These are phyloP conservation scores for Phataginus tetradactyla DNA, from an alignment of 2,797 vertebrate genomes.

Conservation along the genomic window DNA sequence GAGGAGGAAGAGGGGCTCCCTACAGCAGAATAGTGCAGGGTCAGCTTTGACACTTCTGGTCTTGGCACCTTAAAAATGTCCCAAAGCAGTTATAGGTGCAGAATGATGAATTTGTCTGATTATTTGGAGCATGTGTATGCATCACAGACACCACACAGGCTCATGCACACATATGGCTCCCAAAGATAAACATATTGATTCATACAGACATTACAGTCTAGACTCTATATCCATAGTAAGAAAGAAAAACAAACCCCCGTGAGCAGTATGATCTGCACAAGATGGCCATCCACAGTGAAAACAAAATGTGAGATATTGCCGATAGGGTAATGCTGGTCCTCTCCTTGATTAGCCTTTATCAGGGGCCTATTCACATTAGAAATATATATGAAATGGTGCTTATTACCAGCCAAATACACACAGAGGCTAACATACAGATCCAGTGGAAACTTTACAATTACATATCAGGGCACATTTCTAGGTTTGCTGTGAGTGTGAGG, in stretches of 20 bases:
- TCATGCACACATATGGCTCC: not conserved
- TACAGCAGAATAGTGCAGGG: not conserved
- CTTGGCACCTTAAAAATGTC: not conserved
- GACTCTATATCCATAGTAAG: not conserved
- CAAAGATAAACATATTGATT: not conserved
- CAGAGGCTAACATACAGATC: not conserved
- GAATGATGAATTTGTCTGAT: not conserved
- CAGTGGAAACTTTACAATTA: not conserved
- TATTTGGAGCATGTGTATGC: not conserved
- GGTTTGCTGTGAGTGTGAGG: not conserved
- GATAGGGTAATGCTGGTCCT: not conserved
- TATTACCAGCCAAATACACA: not conserved
- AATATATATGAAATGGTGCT: not conserved
- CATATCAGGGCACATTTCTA: not conserved
- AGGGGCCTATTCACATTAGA: no score
- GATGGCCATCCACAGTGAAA: not conserved
- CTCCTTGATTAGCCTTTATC: not conserved
- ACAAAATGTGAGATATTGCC: not conserved
- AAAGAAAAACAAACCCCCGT: not conserved
- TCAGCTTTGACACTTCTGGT: not conserved
- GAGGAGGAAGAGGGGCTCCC: not conserved
- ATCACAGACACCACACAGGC: not conserved
- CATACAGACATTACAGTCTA: not conserved
- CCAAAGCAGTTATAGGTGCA: not conserved
- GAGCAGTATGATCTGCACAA: not conserved